Percentiles rank a stretch among this genome's conserved stretches.
phyloP scores from a whole-genome alignment of 2,888 invertebrate genomes.

The Standfussiana lucernea region DNA sequence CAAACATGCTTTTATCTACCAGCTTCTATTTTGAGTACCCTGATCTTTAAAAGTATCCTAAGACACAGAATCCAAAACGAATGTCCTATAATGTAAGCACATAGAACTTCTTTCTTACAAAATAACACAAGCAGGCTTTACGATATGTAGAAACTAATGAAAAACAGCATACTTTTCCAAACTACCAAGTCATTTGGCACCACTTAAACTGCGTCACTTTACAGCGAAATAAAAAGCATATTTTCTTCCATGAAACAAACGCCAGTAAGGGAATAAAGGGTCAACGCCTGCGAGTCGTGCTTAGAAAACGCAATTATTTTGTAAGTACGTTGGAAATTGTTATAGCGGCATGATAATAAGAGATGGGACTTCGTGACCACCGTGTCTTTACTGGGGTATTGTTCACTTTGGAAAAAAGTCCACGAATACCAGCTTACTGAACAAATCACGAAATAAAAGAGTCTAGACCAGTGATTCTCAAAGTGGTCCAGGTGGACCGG shows the following conservation, averaged over 20 bases:
- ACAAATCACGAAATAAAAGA: conserved; percentile 40
- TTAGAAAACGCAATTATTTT: conserved; percentile 88
- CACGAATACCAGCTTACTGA: conserved; percentile 33
- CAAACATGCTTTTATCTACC: conserved; percentile 9
- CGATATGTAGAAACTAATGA: background rate
- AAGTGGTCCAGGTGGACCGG: too few relatives aligned
- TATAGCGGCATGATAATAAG: conserved; percentile 86
- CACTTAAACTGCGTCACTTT: conserved; percentile 12
- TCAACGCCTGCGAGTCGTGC: conserved; percentile 87
- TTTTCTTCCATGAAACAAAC: conserved; percentile 51
- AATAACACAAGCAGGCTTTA: background rate
- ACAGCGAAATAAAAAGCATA: conserved; percentile 27
- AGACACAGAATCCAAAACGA: background rate
- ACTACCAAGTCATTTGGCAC: background rate
- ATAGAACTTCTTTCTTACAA: background rate
- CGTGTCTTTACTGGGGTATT: conserved; percentile 73
- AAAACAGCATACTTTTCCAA: background rate
- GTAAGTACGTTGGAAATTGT: conserved; percentile 84
- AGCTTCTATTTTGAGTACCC: background rate
- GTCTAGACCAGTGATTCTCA: too few relatives aligned
- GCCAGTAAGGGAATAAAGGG: conserved; percentile 77
- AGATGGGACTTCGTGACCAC: conserved; percentile 83
- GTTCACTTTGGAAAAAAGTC: conserved; percentile 60
- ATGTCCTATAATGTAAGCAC: background rate
- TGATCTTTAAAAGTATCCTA: background rate